Base-by-base conservation (phyloP, 2,797 vertebrate genomes). In the Glossophaga mutica region DNA sequence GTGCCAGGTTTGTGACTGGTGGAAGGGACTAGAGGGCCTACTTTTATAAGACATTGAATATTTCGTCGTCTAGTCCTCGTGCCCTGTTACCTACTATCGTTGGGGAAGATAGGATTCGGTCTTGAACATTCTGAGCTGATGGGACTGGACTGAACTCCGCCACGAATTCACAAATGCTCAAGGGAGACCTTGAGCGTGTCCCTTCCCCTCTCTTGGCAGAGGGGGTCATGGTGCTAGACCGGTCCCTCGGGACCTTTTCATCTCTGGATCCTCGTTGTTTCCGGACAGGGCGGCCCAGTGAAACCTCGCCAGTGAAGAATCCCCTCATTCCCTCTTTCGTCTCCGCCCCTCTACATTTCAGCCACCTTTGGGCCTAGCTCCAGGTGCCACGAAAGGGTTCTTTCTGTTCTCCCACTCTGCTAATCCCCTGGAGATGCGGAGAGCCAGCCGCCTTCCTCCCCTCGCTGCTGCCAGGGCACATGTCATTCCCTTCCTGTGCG, bases 381-480 rank as follows among this genome's bases (percentile, higher is more conserved):
- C 65, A 55, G n/a, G 39, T 67, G 22, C 15, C 21, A n/a, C 12
- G 7, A 16, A 48, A 19, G 3, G 37, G 8, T 12, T 57, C 18
- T n/a, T n/a, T 2, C 2, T 9, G 9, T 6, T 34, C 6, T 22
- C 16, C 26, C 8, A 9, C 26, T 18, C 34, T 14, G 22, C 26
- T 34, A 4, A 24, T 68, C 19, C 9, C 29, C 44, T 24, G 59
- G 48, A 79, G 12, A 34, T 5, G 2, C 3, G 57, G 42, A 78
- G 9, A 39, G 26, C 16, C 21, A 39, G n/a, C 4, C 8, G 0
- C 32, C 1, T 32, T 24, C 26, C 39, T 50, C 62, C 22, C 8
- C 4, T 37, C 1, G 2, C 11, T 48, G 46, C 65, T 37, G 0
- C 10, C 16, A 76, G 42, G 34, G 42, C 29, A 7, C 0, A 0